Conservation (phyloP, 2,113 vertebrate species). For the Eurypyga helias region DNA sequence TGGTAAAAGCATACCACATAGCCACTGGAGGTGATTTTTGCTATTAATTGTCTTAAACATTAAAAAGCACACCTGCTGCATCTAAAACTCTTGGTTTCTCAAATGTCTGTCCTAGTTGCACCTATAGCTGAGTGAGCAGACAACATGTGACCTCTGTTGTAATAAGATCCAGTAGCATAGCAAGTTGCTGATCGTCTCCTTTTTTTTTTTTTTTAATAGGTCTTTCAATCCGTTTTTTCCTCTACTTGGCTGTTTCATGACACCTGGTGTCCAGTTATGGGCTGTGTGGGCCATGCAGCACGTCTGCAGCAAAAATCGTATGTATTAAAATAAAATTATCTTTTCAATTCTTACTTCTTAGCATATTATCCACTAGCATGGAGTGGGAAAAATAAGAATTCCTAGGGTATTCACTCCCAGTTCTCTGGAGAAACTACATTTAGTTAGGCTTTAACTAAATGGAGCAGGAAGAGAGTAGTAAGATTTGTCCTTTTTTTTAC, state of each 20-base stretch:
- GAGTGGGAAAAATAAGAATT: background rate
- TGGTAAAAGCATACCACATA: background rate
- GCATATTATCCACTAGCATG: background rate
- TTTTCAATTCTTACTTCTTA: background rate
- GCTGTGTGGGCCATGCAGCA: constrained; percentile 99
- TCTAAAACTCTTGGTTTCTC: background rate
- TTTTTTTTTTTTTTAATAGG: constrained; percentile 65
- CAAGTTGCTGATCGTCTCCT: background rate
- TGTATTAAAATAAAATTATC: constrained; percentile 58
- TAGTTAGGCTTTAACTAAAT: background rate
- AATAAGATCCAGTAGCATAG: background rate
- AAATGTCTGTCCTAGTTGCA: background rate
- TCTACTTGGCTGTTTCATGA: constrained; percentile 93
- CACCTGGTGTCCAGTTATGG: constrained; percentile 97
- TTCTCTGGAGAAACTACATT: background rate
- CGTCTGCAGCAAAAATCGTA: constrained; percentile 99
- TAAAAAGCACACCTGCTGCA: background rate
- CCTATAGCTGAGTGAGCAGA: background rate
- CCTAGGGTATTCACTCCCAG: background rate
- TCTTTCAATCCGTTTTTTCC: constrained; percentile 99
- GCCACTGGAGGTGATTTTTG: background rate
- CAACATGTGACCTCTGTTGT: background rate
- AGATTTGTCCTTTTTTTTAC: background rate
- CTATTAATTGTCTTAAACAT: background rate
- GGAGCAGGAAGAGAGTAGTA: background rate